Conservation (phyloP, 2,888 invertebrate genomes). For the Thymelicus acteon region DNA sequence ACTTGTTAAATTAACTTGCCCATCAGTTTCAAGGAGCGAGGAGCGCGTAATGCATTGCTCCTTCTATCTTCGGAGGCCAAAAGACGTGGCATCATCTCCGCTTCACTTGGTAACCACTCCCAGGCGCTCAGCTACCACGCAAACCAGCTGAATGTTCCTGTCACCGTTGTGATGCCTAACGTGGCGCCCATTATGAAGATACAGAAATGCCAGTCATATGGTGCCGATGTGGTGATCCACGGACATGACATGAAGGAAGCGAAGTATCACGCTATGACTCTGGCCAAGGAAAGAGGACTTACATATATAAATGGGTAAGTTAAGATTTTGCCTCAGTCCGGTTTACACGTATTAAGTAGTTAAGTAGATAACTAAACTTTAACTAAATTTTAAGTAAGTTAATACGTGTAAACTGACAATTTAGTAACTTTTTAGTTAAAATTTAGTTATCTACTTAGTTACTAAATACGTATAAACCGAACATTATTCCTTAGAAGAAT, state of each 20-base stretch:
- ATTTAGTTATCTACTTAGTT: too few relatives aligned
- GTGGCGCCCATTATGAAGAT: conserved; percentile 98
- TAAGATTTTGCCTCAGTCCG: background rate
- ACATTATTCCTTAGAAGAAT: too few relatives aligned
- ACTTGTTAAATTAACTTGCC: too few relatives aligned
- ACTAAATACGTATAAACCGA: too few relatives aligned
- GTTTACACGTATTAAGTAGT: too few relatives aligned
- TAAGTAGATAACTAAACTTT: too few relatives aligned
- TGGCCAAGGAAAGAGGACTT: conserved; percentile 88
- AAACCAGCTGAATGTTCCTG: conserved; percentile 87
- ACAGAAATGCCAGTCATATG: conserved; percentile 92
- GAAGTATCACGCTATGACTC: conserved; percentile 90
- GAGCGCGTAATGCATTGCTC: conserved; percentile 93
- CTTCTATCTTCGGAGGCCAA: conserved; percentile 90
- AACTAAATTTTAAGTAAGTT: too few relatives aligned
- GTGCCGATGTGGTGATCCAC: conserved; percentile 93
- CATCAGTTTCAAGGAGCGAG: conserved; percentile 95
- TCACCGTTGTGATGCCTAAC: conserved; percentile 97
- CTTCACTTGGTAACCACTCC: conserved; percentile 97
- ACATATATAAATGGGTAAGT: conserved; percentile 95
- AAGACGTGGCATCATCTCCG: conserved; percentile 93
- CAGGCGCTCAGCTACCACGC: conserved; percentile 92
- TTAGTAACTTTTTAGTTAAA: too few relatives aligned
- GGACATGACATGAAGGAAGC: conserved; percentile 95
- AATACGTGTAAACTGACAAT: too few relatives aligned